Evolutionary conservation across 2,113 vertebrate genomes (phyloP), one percentile per base, ranked within the genome.

Genomic region (Fulmarus glacialis): DNA sequence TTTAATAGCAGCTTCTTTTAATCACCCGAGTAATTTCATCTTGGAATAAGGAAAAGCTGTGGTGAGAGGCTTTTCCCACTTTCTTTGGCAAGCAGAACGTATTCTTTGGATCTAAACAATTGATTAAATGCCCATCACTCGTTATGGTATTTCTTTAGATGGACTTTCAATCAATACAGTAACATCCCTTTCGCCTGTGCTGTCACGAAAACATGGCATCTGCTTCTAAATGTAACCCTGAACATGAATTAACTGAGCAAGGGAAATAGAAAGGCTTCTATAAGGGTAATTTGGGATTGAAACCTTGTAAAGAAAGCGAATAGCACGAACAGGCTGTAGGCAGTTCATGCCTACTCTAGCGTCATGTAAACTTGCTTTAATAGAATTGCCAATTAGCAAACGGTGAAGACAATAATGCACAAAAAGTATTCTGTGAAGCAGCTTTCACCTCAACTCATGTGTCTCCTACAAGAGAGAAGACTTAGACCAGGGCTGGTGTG

Each of bases 141-240:
- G 78, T 95, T 87, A 87, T 4, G 64, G 79, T 60, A 18, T 15
- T 60, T 84, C 79, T 80, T 86, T 89, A 95, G 92, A 86, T 74
- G 66, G 72, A 89, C 81, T 93, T 86, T 52, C 79, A 86, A 67
- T 97, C 97, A 87, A 95, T 72, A 90, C 9, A 26, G 64, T 80
- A 79, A 60, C 3, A 3, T 58, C 50, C 26, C 32, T 73, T 95
- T 95, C 63, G 82, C 43, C 83, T 66, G 15, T 36, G 70, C 66
- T 91, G 68, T 93, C 92, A 91, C 38, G 56, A 67, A 92, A 91
- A 79, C 79, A 52, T 63, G 72, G 27, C 77, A 92, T 72, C 90
- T 94, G 29, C 48, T 96, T 96, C 92, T 97, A 92, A 95, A 81
- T 38, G 63, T 88, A 93, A 75, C 71, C 38, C 72, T 56, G 50